Conservation (phyloP, 2,888 invertebrate species). For the Xanthostigma xanthostigma region DNA sequence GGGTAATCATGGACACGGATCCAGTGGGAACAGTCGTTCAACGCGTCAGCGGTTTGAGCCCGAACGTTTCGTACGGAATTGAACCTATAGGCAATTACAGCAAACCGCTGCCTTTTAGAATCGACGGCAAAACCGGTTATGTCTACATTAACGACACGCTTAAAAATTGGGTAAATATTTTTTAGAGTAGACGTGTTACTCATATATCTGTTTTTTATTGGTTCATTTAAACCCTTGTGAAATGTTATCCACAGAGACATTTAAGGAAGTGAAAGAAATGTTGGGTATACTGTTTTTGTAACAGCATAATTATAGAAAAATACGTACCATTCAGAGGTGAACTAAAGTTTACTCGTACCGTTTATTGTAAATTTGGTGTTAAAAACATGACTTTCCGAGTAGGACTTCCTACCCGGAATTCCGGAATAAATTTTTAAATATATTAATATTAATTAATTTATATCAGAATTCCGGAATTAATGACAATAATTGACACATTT, state of each 20-base stretch:
- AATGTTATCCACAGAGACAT: not conserved
- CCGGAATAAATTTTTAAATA: no score
- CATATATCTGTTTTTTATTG: not conserved
- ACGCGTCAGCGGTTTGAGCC: constrained; percentile 48
- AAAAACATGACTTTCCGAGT: no score
- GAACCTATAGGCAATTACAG: constrained; percentile 26
- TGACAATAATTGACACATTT: no score
- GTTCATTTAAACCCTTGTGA: not conserved
- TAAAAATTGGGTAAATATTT: constrained; percentile 48
- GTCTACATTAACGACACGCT: constrained; percentile 69
- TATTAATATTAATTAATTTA: no score
- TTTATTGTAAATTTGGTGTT: no score
- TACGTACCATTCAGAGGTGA: no score
- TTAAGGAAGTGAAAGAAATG: not conserved
- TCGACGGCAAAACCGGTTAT: constrained; percentile 58
- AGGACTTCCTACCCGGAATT: no score
- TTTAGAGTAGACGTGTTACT: not conserved
- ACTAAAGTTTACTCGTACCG: no score
- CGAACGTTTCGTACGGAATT: constrained; percentile 49
- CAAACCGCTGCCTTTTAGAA: constrained; percentile 49
- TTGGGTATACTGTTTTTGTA: not conserved
- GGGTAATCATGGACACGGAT: constrained; percentile 58
- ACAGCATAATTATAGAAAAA: no score
- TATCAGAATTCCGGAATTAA: no score
- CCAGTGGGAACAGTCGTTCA: constrained; percentile 57